Evolutionary conservation across 2,113 vertebrate species (phyloP).

Genomic region (Petrocephalus zakoni): DNA sequence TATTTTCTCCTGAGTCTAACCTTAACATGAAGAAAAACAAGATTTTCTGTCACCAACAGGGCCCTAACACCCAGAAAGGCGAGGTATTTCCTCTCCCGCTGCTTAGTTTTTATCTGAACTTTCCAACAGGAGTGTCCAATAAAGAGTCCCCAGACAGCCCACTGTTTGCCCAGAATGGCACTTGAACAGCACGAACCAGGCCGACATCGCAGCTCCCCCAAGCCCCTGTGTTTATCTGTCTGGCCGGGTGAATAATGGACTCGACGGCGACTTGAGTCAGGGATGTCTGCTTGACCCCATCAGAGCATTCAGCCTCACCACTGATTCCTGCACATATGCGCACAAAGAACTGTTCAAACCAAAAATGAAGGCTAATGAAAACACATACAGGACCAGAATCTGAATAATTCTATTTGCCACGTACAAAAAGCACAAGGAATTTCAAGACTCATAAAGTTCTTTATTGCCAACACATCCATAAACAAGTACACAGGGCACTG

Average conservation of each 20-base stretch:
- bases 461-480: neutral
- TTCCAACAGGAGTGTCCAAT: neutral
- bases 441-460: neutral
- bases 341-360: neutral
- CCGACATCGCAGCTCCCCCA: neutral
- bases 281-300: neutral
- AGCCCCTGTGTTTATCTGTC: neutral
- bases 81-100: neutral
- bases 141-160: neutral
- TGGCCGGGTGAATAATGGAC: neutral
- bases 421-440: neutral
- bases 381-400: neutral
- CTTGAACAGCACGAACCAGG: neutral
- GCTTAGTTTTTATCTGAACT: neutral
- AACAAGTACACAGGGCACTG: neutral
- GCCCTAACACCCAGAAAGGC: neutral
- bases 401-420: neutral
- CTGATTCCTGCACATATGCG: neutral
- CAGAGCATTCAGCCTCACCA: neutral
- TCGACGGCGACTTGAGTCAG: neutral
- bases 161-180: neutral
- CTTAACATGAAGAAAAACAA: slow-evolving; percentile 3
- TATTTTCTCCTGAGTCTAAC: neutral
- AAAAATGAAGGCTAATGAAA: no score
- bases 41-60: neutral